These are phyloP conservation scores for Brachionus plicatilis DNA, from an alignment of 1,140 invertebrate species.

Conservation along the genomic window DNA sequence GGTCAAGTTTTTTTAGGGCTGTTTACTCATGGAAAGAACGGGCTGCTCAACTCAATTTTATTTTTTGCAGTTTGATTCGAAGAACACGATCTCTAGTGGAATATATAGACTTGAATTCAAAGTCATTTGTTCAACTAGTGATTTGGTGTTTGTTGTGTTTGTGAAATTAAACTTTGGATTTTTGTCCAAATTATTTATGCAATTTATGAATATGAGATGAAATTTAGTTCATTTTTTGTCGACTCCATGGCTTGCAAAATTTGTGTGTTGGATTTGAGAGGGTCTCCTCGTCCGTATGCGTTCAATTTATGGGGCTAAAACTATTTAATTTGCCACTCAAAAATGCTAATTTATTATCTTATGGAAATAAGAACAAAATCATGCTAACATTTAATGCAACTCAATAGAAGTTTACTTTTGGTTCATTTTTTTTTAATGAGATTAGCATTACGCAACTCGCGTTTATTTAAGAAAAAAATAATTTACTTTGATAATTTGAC, in stretches of 20 bases:
- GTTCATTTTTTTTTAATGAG: neutral
- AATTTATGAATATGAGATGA: constrained; percentile 2
- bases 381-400: neutral
- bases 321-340: neutral
- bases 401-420: neutral
- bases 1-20: neutral
- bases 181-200: neutral
- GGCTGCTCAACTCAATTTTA: neutral
- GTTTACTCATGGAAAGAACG: neutral
- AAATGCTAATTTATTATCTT: neutral
- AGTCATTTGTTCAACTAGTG: constrained; percentile 20
- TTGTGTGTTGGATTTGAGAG: neutral
- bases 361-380: neutral
- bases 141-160: neutral
- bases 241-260: neutral
- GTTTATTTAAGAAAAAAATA: too few relatives aligned
- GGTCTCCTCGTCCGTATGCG: neutral
- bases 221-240: neutral
- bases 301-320: neutral
- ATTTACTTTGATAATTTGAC: too few relatives aligned
- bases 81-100: neutral
- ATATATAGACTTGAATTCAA: neutral
- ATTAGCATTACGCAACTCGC: neutral
- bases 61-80: neutral
- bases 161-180: constrained; percentile 24